phyloP scores from a whole-genome alignment of 2,888 invertebrate species.

The Limenitis camilla region DNA sequence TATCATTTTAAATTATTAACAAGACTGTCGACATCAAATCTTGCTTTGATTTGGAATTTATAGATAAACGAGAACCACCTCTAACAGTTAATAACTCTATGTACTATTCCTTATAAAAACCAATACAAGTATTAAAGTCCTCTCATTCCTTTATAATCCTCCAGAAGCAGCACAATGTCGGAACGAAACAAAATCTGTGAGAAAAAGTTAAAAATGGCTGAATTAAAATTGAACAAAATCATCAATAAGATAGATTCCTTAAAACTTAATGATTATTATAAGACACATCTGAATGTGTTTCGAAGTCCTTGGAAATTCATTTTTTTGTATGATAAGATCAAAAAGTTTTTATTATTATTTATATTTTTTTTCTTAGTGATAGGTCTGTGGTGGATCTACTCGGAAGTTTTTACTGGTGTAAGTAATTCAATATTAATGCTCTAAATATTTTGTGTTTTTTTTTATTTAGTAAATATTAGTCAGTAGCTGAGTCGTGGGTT shows the following conservation, averaged over 20 bases:
- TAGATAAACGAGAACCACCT: neutral
- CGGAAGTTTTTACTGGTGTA: conserved; percentile 10
- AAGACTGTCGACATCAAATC: no score
- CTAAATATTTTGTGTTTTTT: neutral
- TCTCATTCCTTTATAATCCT: conserved; percentile 31
- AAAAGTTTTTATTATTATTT: conserved; percentile 7
- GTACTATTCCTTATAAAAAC: conserved; percentile 37
- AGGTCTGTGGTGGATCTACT: conserved; percentile 18
- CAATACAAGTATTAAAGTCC: conserved; percentile 21
- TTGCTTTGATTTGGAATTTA: no score
- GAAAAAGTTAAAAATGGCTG: conserved; percentile 53
- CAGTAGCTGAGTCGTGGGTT: no score
- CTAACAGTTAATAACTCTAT: conserved; percentile 27
- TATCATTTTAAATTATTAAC: no score
- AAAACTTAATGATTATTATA: conserved; percentile 41
- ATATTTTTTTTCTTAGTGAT: conserved; percentile 7
- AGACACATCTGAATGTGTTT: conserved; percentile 38
- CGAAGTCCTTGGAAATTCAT: neutral
- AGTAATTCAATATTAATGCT: conserved; percentile 1
- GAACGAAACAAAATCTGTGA: conserved; percentile 41
- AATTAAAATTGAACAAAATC: conserved; percentile 52
- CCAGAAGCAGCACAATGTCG: conserved; percentile 37
- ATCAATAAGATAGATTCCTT: conserved; percentile 48
- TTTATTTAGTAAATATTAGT: no score
- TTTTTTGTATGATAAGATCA: neutral